Conservation (phyloP, 2,888 invertebrate species). For the Ptychoptera contaminata region DNA sequence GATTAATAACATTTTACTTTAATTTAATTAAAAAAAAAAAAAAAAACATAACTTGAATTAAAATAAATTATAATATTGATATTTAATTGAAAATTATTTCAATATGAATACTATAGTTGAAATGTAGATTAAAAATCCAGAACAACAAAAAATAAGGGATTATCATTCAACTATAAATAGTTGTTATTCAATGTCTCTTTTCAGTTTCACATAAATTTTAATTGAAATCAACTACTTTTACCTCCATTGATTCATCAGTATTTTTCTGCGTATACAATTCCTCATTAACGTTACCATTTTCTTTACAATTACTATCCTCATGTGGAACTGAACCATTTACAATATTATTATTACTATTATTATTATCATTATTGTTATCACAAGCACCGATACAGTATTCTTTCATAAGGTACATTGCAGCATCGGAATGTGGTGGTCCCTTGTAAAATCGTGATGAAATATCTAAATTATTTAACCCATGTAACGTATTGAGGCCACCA, state of each 20-base stretch:
- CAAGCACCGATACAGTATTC: slow-evolving; percentile 17
- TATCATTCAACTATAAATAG: too few species aligned
- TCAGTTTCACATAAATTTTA: too few species aligned
- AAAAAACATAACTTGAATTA: too few species aligned
- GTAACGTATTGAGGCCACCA: slow-evolving; percentile 50
- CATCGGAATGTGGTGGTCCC: slow-evolving; percentile 28
- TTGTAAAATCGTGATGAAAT: slow-evolving; percentile 25
- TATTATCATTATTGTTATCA: not conserved
- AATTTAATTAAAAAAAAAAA: too few species aligned
- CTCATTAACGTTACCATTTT: not conserved
- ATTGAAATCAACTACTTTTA: not conserved
- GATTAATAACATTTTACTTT: too few species aligned
- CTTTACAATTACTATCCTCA: not conserved
- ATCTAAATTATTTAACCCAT: slow-evolving; percentile 20
- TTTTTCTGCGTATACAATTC: not conserved
- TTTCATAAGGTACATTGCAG: slow-evolving; percentile 28
- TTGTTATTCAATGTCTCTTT: too few species aligned
- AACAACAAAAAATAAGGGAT: too few species aligned
- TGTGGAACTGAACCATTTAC: not conserved
- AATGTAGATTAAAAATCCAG: too few species aligned
- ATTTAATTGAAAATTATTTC: too few species aligned
- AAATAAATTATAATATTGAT: too few species aligned
- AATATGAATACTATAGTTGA: too few species aligned
- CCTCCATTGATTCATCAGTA: slow-evolving; percentile 3
- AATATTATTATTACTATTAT: not conserved